These are phyloP conservation scores for Ptychochromis oligacanthus DNA, from an alignment of 2,113 vertebrate species.

Conservation along the genomic window DNA sequence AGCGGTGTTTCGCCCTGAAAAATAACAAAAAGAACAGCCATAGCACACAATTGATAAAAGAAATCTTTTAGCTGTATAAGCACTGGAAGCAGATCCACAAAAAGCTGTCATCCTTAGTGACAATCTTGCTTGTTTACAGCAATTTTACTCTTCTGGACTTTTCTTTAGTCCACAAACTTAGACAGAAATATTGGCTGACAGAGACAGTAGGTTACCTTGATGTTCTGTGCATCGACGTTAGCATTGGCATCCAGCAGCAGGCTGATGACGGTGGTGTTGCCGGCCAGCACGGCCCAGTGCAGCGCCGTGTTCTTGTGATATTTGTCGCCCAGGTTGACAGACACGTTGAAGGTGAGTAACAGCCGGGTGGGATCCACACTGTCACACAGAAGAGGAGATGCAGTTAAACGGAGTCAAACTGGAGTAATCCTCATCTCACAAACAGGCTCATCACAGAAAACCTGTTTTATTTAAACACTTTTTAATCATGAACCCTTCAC, in stretches of 20 bases:
- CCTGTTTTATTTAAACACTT: not conserved
- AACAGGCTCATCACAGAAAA: not conserved
- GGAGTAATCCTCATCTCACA: not conserved
- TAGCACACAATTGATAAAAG: not conserved
- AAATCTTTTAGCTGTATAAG: not conserved
- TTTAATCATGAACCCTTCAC: not conserved
- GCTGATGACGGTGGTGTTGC: conserved; percentile 99
- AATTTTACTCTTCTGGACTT: no score
- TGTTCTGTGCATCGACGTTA: conserved; percentile 96
- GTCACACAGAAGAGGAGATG: not conserved
- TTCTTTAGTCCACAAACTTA: no score
- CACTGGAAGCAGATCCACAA: not conserved
- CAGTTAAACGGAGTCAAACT: not conserved
- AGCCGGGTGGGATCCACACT: conserved; percentile 98
- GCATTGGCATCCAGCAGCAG: conserved; percentile 95
- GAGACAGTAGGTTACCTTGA: conserved; percentile 85
- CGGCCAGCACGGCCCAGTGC: conserved; percentile 98
- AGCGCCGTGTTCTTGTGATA: conserved; percentile 99
- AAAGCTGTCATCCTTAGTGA: not conserved
- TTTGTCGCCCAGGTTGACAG: conserved; percentile 98
- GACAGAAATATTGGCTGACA: not conserved
- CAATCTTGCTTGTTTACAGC: not conserved
- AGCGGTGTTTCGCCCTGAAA: conserved; percentile 95
- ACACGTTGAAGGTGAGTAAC: conserved; percentile 98
- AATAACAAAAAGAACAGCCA: not conserved